Percentiles rank a stretch among this genome's conserved stretches.
Evolutionary conservation across 2,113 vertebrate genomes (phyloP).

Genomic region (Cairina moschata): DNA sequence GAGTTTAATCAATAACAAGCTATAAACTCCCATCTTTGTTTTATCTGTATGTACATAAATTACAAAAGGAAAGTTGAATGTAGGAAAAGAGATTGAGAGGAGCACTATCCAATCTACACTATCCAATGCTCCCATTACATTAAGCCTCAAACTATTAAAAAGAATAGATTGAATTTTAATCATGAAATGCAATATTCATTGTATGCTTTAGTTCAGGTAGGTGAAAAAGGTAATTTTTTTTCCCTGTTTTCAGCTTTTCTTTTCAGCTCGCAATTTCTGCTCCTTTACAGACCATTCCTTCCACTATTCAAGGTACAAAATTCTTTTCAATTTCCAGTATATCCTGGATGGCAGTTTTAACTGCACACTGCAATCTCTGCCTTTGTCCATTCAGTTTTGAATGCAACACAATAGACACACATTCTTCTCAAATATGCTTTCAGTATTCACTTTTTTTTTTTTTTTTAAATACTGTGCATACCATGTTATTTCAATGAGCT

Average conservation of each 20-base stretch:
- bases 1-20: conserved; percentile 55
- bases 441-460: background rate
- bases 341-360: background rate
- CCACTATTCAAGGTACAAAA: background rate
- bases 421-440: background rate
- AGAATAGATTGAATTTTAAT: conserved; percentile 25
- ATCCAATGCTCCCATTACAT: background rate
- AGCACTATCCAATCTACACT: background rate
- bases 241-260: background rate
- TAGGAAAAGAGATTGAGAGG: background rate
- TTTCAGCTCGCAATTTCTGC: background rate
- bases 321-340: background rate
- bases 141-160: conserved; percentile 3
- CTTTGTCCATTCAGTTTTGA: background rate
- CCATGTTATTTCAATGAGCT: background rate
- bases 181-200: conserved; percentile 1
- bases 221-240: background rate
- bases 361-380: background rate
- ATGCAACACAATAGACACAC: background rate
- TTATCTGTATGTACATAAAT: conserved; percentile 55
- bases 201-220: background rate
- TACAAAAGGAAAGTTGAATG: conserved; percentile 25
- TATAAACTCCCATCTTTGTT: conserved; percentile 42
- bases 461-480: rapidly evolving
- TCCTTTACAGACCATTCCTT: background rate